Evolutionary conservation across 2,888 invertebrate genomes (phyloP).

Genomic region (Osedax fenrisi): DNA sequence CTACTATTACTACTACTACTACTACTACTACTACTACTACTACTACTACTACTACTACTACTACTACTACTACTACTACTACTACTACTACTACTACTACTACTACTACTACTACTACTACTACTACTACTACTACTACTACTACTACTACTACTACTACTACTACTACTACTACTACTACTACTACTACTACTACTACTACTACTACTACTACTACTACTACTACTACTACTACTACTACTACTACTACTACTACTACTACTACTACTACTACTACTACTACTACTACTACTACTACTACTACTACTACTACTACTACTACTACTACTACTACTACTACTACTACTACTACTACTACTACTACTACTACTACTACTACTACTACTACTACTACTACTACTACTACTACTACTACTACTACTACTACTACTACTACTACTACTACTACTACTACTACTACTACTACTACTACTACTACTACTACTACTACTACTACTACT

Average conservation of each 20-base stretch:
- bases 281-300: background rate
- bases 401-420: conserved; percentile 2
- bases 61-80: background rate
- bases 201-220: background rate
- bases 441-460: background rate
- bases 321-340: conserved; percentile 2
- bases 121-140: background rate
- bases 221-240: background rate
- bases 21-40: background rate
- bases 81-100: background rate
- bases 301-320: background rate
- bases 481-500: background rate
- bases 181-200: background rate
- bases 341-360: background rate
- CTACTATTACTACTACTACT: background rate
- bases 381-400: conserved; percentile 2
- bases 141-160: background rate
- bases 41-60: no score
- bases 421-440: background rate
- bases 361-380: background rate
- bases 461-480: background rate
- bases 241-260: background rate
- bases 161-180: background rate
- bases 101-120: background rate
- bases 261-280: conserved; percentile 2